A percentile compares a stretch with the other conserved stretches of the same genome.
Evolutionary conservation across 2,113 vertebrate species (phyloP).

Genomic region (Paracanthobrama guichenoti): DNA sequence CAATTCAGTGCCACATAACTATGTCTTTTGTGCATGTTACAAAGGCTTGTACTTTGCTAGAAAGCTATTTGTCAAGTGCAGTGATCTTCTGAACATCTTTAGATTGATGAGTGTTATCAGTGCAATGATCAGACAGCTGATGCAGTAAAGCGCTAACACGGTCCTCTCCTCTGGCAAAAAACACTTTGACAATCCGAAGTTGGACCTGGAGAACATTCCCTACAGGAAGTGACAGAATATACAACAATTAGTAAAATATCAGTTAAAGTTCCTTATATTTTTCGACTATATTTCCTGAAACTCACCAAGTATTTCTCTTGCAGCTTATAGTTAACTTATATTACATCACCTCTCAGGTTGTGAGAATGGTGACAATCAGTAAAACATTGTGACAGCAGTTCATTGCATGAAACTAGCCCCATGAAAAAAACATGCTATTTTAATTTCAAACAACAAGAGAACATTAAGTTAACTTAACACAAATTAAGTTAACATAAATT

Average conservation of each 20-base stretch:
- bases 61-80: conserved; percentile 67
- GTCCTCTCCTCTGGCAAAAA: conserved; percentile 79
- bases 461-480: too few species aligned
- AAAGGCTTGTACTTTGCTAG: conserved; percentile 73
- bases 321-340: too few species aligned
- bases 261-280: not conserved
- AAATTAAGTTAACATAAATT: too few species aligned
- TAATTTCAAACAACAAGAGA: too few species aligned
- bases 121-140: conserved; percentile 63
- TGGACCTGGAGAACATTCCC: conserved; percentile 76
- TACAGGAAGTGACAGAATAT: conserved; percentile 55
- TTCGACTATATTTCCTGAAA: not conserved
- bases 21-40: not conserved
- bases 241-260: not conserved
- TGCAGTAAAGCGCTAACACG: conserved; percentile 73
- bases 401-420: too few species aligned
- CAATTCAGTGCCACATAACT: not conserved
- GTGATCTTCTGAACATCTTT: conserved; percentile 63
- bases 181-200: conserved; percentile 79
- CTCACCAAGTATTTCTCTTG: not conserved
- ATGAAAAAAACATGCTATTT: too few species aligned
- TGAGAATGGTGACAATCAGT: too few species aligned
- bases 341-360: too few species aligned
- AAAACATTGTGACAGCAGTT: too few species aligned
- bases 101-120: conserved; percentile 67